Percentiles rank a stretch among this genome's conserved stretches.
Evolutionary conservation across 2,113 vertebrate genomes (phyloP).

Genomic region (Oryzias woworae): DNA sequence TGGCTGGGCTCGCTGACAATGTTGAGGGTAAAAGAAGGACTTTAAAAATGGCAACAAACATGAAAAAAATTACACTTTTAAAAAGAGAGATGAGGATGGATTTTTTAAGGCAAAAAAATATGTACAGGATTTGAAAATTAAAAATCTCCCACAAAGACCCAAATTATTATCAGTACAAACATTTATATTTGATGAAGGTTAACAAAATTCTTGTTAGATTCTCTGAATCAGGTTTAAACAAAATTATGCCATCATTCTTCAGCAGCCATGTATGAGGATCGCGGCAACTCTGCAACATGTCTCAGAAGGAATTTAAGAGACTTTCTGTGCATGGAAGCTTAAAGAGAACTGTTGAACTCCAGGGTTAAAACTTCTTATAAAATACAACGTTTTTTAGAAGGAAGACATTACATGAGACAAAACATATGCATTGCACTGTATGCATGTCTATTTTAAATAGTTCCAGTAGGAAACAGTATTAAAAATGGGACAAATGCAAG

Average conservation of each 20-base stretch:
- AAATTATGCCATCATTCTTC: constrained; percentile 10
- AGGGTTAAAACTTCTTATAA: not conserved
- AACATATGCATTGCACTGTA: no score
- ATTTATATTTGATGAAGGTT: no score
- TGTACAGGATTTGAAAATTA: no score
- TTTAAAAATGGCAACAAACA: constrained; percentile 63
- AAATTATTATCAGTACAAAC: no score
- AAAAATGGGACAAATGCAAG: no score
- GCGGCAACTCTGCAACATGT: constrained; percentile 4
- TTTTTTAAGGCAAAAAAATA: constrained; percentile 16
- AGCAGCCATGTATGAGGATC: not conserved
- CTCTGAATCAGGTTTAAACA: not conserved
- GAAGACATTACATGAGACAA: no score
- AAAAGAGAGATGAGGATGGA: constrained; percentile 16
- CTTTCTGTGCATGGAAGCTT: constrained; percentile 10
- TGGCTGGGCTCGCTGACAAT: constrained; percentile 59
- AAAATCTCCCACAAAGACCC: no score
- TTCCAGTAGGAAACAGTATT: no score
- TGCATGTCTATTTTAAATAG: no score
- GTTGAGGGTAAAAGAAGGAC: constrained; percentile 55
- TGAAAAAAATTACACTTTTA: constrained; percentile 44
- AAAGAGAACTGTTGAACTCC: constrained; percentile 35
- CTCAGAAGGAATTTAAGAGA: constrained; percentile 15
- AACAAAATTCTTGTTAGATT: no score
- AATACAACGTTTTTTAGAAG: no score